Conservation (phyloP, 2,113 vertebrate species). For the Beaufortia kweichowensis region DNA sequence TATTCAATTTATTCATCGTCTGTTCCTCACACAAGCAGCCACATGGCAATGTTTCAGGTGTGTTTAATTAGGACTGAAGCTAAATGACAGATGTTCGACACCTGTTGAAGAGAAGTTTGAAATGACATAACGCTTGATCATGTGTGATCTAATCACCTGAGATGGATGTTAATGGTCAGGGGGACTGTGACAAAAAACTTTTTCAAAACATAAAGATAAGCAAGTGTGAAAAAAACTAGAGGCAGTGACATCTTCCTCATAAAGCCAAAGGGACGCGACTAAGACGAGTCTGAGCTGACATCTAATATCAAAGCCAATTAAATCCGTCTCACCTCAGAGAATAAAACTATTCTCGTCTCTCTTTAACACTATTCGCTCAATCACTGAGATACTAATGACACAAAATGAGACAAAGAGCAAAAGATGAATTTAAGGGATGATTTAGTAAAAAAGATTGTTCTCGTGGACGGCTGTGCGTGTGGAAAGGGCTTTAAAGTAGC, state of each 20-base stretch:
- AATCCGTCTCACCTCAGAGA: conserved; percentile 35
- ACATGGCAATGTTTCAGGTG: too few species aligned
- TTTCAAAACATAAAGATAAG: background rate
- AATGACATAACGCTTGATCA: too few species aligned
- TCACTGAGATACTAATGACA: conserved; percentile 28
- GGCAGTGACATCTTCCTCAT: background rate
- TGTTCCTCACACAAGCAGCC: too few species aligned
- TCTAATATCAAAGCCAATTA: conserved; percentile 40
- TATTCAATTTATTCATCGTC: too few species aligned
- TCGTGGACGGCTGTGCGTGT: conserved; percentile 6
- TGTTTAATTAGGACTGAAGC: too few species aligned
- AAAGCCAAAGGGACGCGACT: background rate
- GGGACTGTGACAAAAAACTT: too few species aligned
- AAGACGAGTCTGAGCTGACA: background rate
- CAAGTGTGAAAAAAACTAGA: background rate
- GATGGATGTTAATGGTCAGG: too few species aligned
- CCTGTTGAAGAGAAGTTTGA: too few species aligned
- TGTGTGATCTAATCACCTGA: too few species aligned
- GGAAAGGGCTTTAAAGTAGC: conserved; percentile 25
- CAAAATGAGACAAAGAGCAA: background rate
- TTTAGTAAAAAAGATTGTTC: too few species aligned
- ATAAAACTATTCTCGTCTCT: conserved; percentile 19
- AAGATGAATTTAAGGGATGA: background rate
- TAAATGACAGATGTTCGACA: too few species aligned
- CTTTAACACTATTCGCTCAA: conserved; percentile 28